These are phyloP conservation scores for Helleia helle DNA, from an alignment of 2,888 invertebrate genomes.

Conservation along the genomic window DNA sequence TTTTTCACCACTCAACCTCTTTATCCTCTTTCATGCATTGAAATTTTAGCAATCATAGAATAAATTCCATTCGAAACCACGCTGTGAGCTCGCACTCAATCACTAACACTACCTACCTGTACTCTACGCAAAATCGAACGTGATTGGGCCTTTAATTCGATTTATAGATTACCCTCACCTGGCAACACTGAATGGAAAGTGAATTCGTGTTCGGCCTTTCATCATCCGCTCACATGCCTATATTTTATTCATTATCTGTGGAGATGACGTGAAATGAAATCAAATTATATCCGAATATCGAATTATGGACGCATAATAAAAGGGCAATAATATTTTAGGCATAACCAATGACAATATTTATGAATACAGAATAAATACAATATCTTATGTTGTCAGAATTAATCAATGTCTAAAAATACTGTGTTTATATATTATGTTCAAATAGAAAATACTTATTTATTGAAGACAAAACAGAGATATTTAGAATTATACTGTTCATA, in stretches of 20 bases:
- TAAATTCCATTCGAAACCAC: conserved; percentile 15
- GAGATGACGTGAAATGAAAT: conserved; percentile 12
- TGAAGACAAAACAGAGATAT: too few species aligned
- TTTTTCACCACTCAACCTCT: conserved; percentile 10
- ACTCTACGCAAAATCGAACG: conserved; percentile 23
- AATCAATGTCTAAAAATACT: too few species aligned
- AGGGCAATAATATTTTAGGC: too few species aligned
- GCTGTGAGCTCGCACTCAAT: conserved; percentile 17
- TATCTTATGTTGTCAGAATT: too few species aligned
- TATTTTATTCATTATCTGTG: conserved; percentile 21
- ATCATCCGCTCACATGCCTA: conserved; percentile 19
- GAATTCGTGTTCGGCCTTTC: conserved; percentile 24
- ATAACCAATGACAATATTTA: too few species aligned
- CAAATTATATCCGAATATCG: conserved; percentile 13
- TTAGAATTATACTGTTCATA: too few species aligned
- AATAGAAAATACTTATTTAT: too few species aligned
- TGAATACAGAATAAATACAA: too few species aligned
- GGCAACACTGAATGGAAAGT: conserved; percentile 23
- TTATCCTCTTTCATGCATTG: conserved; percentile 11
- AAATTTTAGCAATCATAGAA: conserved; percentile 11
- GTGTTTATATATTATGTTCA: too few species aligned
- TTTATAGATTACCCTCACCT: conserved; percentile 28
- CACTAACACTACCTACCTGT: conserved; percentile 13
- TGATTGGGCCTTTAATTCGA: conserved; percentile 38
- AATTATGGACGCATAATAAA: neutral